phyloP scores from a whole-genome alignment of 1,140 invertebrate species.

The Harpegnathos saltator region DNA sequence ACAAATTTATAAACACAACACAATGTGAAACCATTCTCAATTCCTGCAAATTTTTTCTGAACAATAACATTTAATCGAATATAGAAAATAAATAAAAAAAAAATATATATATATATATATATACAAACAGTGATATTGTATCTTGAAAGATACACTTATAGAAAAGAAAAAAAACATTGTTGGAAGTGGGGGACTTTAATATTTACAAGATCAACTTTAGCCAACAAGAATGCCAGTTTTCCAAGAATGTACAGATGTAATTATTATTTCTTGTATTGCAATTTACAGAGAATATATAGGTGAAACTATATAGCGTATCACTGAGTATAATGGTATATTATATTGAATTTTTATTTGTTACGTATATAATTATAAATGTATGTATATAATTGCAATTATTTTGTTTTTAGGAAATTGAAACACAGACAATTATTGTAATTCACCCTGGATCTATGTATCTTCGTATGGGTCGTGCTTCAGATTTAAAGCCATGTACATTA shows the following conservation, averaged over 20 bases:
- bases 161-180: background rate
- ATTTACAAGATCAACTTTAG: conserved; percentile 11
- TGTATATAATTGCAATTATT: conserved; percentile 42
- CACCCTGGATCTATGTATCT: conserved; percentile 97
- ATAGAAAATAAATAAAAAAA: too few species aligned
- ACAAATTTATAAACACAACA: background rate
- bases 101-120: too few species aligned
- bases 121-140: too few species aligned
- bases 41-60: too few species aligned
- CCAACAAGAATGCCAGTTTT: conserved; percentile 80
- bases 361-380: too few species aligned
- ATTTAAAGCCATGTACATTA: conserved; percentile 93
- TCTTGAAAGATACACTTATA: too few species aligned
- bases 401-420: conserved; percentile 88
- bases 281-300: background rate
- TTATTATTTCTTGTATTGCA: conserved; percentile 37
- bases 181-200: background rate
- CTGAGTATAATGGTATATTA: too few species aligned
- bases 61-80: too few species aligned
- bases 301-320: too few species aligned
- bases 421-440: conserved; percentile 95
- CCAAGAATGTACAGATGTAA: conserved; percentile 83
- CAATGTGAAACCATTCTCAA: too few species aligned
- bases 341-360: too few species aligned
- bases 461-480: conserved; percentile 95